phyloP scores from a whole-genome alignment of 2,797 vertebrate genomes.

The Leptodactylus fallax region DNA sequence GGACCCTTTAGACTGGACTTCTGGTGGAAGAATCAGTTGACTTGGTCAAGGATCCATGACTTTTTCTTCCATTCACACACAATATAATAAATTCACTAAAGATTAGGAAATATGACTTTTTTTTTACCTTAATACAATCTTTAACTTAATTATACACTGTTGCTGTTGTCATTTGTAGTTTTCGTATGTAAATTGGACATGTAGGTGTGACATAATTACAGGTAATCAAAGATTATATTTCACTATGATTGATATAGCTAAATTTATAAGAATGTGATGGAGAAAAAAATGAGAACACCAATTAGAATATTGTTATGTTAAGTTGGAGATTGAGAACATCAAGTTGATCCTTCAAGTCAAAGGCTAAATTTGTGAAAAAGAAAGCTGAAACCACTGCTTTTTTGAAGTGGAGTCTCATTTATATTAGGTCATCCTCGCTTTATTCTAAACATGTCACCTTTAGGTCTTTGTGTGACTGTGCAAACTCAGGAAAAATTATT shows the following conservation, averaged over 20 bases:
- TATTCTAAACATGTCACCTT: background rate
- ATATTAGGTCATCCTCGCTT: background rate
- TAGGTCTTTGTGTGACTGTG: background rate
- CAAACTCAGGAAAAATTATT: conserved; percentile 5
- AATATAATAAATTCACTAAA: background rate
- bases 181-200: conserved; percentile 28
- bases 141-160: conserved; percentile 19
- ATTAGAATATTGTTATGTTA: background rate
- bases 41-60: too few species aligned
- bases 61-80: too few species aligned
- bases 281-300: background rate
- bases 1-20: too few species aligned
- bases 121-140: background rate
- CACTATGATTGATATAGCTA: conserved; percentile 45
- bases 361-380: background rate
- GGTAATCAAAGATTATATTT: conserved; percentile 46
- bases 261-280: conserved; percentile 32
- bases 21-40: background rate
- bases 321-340: background rate
- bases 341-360: background rate
- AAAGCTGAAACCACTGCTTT: background rate
- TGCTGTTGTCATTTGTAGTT: conserved; percentile 32
- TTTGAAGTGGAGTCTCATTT: background rate
- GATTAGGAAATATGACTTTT: too few species aligned
- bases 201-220: conserved; percentile 48